Evolutionary conservation across 2,888 invertebrate genomes (phyloP).

Genomic region (Pristionchus entomophagus): DNA sequence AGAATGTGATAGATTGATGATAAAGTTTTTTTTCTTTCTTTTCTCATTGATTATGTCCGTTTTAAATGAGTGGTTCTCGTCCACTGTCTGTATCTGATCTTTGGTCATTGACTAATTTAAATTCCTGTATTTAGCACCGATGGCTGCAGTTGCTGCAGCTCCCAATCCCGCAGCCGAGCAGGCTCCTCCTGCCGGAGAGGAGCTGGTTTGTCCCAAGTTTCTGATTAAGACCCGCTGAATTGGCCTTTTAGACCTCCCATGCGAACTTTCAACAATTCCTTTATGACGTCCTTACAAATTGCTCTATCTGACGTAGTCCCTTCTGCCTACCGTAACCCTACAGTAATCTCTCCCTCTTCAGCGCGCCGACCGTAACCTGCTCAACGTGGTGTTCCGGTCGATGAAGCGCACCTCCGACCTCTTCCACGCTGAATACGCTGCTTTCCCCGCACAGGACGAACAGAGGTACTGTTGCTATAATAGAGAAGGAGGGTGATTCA

Average conservation of each 20-base stretch:
- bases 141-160: conserved; percentile 38
- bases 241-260: background rate
- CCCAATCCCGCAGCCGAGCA: background rate
- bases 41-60: background rate
- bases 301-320: too few relatives aligned
- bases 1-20: background rate
- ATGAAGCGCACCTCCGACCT: conserved; percentile 97
- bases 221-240: background rate
- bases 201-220: background rate
- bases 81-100: background rate
- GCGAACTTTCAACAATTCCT: too few relatives aligned
- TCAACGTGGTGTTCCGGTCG: conserved; percentile 89
- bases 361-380: conserved; percentile 51
- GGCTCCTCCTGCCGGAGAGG: background rate
- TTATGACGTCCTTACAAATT: too few relatives aligned
- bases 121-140: background rate
- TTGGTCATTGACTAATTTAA: background rate
- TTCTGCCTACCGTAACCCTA: too few relatives aligned
- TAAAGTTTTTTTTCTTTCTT: background rate
- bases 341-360: background rate
- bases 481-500: background rate
- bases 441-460: conserved; percentile 88
- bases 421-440: conserved; percentile 92
- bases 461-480: conserved; percentile 76
- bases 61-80: background rate